Conservation (phyloP, 92 coral and sea anemone species). For the Phenganax stokvisi region DNA sequence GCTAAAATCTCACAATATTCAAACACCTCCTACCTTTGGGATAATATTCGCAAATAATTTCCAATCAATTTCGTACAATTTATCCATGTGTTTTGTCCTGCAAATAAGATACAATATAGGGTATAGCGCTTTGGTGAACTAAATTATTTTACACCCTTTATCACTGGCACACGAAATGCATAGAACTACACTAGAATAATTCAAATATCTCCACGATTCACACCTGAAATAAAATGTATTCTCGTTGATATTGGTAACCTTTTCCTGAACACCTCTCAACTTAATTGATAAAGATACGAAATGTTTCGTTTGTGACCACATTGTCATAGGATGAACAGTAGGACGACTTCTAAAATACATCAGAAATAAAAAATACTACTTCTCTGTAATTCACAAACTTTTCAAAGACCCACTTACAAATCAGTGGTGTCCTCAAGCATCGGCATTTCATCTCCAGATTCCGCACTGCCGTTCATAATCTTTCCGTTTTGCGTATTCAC, state of each 20-base stretch:
- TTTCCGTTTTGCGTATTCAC: constrained; percentile 18
- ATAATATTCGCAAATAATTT: constrained; percentile 57
- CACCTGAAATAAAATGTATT: constrained; percentile 66
- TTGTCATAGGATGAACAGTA: constrained; percentile 66
- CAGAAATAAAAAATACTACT: neutral
- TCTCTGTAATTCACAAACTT: neutral
- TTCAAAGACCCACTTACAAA: constrained; percentile 24
- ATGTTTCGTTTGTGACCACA: constrained; percentile 88
- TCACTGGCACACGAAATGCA: neutral
- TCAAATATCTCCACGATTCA: neutral
- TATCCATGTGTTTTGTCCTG: constrained; percentile 62
- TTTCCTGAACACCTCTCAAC: constrained; percentile 65
- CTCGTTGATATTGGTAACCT: constrained; percentile 52
- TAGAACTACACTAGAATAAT: neutral
- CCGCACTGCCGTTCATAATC: constrained; percentile 13
- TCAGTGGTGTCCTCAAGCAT: constrained; percentile 17
- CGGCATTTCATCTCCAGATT: constrained; percentile 13
- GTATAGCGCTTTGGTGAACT: neutral
- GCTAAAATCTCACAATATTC: too few relatives aligned
- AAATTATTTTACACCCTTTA: neutral
- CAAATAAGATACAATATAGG: neutral
- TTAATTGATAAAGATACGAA: constrained; percentile 69
- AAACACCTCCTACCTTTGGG: constrained; percentile 51
- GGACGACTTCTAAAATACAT: neutral
- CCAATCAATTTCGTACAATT: constrained; percentile 68